A percentile compares a stretch with the other conserved stretches of the same genome.
Conservation (phyloP, 2,888 invertebrate genomes). For the Myopa testacea region DNA sequence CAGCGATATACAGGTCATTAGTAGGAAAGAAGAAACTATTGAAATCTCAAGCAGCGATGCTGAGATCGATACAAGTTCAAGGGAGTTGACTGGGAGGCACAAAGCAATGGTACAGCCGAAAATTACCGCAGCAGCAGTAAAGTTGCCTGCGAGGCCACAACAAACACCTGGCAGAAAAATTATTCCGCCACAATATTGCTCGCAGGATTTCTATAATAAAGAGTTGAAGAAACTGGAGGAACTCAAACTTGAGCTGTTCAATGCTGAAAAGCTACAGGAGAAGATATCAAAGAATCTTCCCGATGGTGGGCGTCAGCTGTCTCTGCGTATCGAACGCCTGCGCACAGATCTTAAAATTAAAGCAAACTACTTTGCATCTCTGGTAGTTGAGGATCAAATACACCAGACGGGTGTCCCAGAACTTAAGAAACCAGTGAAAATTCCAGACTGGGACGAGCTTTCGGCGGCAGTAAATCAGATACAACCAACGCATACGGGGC, state of each 20-base stretch:
- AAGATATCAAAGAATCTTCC: constrained; percentile 69
- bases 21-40: constrained; percentile 53
- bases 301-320: constrained; percentile 75
- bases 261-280: constrained; percentile 57
- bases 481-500: constrained; percentile 62
- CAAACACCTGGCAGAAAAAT: constrained; percentile 20
- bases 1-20: constrained; percentile 58
- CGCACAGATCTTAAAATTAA: constrained; percentile 69
- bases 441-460: constrained; percentile 61
- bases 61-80: constrained; percentile 38
- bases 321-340: constrained; percentile 69
- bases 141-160: neutral
- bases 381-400: constrained; percentile 66
- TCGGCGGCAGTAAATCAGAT: constrained; percentile 62
- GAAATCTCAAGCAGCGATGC: constrained; percentile 56
- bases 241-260: constrained; percentile 68
- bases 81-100: too few relatives aligned
- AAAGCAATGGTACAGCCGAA: constrained; percentile 56
- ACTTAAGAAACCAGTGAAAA: constrained; percentile 39
- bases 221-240: constrained; percentile 70
- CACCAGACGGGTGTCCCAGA: constrained; percentile 33
- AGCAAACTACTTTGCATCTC: constrained; percentile 69
- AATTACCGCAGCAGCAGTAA: constrained; percentile 45
- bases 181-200: constrained; percentile 49
- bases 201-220: constrained; percentile 63